Base-by-base conservation (phyloP, 2,113 vertebrate genomes). In the Lampris megalopsis region DNA sequence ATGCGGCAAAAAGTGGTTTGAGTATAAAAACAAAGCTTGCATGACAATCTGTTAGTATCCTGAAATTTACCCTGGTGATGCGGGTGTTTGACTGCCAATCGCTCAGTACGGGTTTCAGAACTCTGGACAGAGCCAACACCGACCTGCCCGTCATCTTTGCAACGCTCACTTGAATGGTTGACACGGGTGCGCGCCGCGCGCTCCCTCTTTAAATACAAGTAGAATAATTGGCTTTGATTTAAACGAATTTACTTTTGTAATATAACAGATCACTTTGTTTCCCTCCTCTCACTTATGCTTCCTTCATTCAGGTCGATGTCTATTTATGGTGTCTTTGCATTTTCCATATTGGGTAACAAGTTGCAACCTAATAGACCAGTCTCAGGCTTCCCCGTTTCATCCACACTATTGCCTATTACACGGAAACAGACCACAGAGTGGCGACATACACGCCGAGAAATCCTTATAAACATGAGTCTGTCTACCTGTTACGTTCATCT, bases 401-500 rank as follows among this genome's bases (percentile, higher is more conserved):
- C 56, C 56, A 45, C 67, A 67, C 35, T 36, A 48, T 58, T 38
- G 36, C 59, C 11, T 65, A 48, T 49, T 1, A 9, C 47, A 8
- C 13, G 49, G n/a, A 64, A 11, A 9, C 9, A 3, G 13, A 45
- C 89, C 89, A 86, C 81, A 9, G 4, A 86, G 80, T n/a, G 88
- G 84, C 80, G 83, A 79, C 83, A 90, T 1, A 76, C 8, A 36
- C 62, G 74, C 65, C 63, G 1, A 9, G 58, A 35, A 62, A 37
- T 5, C 4, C 41, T 47, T 38, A 68, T 49, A 65, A 35, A 52
- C 62, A 63, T 45, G 24, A 41, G 6, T 1, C 7, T 5, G 47
- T 66, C 70, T 77, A 90, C 86, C 86, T 89, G 90, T 88, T 90
- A 90, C 24, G 24, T 24, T 24, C 24, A 24, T 24, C 24, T 24